Percentiles rank a stretch among this genome's conserved stretches.
These are phyloP conservation scores for Gerris lacustris DNA, from an alignment of 2,888 invertebrate genomes.

Conservation along the genomic window DNA sequence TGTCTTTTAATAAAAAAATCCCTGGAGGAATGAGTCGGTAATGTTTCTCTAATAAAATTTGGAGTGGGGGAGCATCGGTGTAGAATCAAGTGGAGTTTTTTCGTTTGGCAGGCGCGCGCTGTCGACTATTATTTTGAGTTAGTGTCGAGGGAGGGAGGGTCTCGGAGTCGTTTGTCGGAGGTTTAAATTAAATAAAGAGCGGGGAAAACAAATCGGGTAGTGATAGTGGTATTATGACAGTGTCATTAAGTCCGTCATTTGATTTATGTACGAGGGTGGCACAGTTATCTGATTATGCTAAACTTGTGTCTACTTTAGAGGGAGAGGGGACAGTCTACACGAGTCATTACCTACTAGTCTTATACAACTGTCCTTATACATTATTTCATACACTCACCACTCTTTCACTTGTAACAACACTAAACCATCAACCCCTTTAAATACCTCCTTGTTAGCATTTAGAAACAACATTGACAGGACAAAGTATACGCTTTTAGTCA, in stretches of 20 bases:
- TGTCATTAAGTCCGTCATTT: not conserved
- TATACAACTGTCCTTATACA: too few relatives aligned
- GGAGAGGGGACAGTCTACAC: too few relatives aligned
- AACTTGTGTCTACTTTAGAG: not conserved
- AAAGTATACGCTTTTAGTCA: too few relatives aligned
- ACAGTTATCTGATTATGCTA: not conserved
- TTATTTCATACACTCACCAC: too few relatives aligned
- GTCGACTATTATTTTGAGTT: conserved; percentile 2
- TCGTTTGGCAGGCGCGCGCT: not conserved
- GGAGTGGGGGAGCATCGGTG: not conserved
- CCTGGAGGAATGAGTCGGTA: not conserved
- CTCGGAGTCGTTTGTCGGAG: not conserved
- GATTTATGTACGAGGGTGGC: not conserved
- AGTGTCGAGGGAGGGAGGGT: not conserved
- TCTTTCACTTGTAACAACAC: too few relatives aligned
- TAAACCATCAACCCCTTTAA: too few relatives aligned
- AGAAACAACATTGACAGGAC: too few relatives aligned
- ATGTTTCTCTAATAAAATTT: not conserved
- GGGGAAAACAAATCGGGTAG: not conserved
- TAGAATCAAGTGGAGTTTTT: conserved; percentile 2
- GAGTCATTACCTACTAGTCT: too few relatives aligned
- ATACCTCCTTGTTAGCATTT: too few relatives aligned
- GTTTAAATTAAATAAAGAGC: not conserved
- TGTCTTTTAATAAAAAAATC: not conserved
- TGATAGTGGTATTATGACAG: not conserved